Base-by-base conservation (phyloP, 2,888 invertebrate species). In the Cephus rjabovi region DNA sequence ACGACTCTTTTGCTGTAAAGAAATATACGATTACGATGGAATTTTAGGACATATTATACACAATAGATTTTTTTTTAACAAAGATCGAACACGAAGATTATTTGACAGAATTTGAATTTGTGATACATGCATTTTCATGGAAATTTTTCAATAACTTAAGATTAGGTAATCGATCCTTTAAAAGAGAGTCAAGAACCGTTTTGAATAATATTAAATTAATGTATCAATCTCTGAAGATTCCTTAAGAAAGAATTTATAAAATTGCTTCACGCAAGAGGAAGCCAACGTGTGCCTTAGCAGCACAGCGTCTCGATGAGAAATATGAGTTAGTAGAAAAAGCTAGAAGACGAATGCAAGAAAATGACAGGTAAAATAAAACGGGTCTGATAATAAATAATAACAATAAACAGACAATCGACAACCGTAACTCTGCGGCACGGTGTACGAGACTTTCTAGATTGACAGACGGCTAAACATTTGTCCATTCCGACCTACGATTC, bases 1-100 rank as follows among this genome's bases (percentile, higher is more conserved):
- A 94, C 94, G 80, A 81, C 74, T 78, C 79, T 80, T 79, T 15
- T 4, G 40, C 40, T 56, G 40, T 56, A 56, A 56, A 56, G 9
- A 56, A 15, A 56, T 23, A 6, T 56, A 56, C 9, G 40, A 56
- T 56, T 23, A 15, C 40, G 15, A 56, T 56, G 40, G 6, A 56
- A 23, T 9, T 23, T 6, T 15, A 40, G 6, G 15, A 40, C 23
- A 1, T 40, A 6, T 40, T 40, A 15, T 1, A 6, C 40, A 9
- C 6, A 6, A 40, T 4, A 40, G 1, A 40, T 6, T 23, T 40
- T 23, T 12, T 4, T 15, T 23, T 0, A 56, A 23, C 23, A 0
- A 4, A 40, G 1, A 23, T 23, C 6, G 2, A 40, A 56, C 12
- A 37, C 37, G 35, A 35, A 3, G 37, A 40, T 40, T 15, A 40